Evolutionary conservation across 2,113 vertebrate species (phyloP), one percentile per base, ranked within the genome.

Genomic region (Dicrurus megarhynchus): DNA sequence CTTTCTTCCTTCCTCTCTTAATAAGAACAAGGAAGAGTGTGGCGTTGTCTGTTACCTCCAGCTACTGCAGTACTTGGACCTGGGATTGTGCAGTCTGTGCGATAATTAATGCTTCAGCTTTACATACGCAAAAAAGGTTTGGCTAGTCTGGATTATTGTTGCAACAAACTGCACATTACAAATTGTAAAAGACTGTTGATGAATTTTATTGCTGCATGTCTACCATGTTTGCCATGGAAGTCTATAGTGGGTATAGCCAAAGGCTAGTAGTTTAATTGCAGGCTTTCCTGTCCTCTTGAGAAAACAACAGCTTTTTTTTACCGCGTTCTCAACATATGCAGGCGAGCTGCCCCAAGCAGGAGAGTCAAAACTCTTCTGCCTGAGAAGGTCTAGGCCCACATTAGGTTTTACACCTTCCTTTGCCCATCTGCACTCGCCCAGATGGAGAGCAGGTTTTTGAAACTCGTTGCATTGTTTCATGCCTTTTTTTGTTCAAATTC

Each of bases 181-280:
- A 94, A 79, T 56, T 88, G 56, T 96, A 57, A 55, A 67, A 82
- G 50, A 37, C 44, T 47, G 46, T 63, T 89, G 75, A 86, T 92
- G 47, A 88, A 70, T 78, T 94, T 94, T 92, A 70, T 70, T 87
- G 73, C 24, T 61, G 0, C 39, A 16, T 57, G 37, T 75, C 87
- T 87, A 17, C 52, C 39, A 4, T 50, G 42, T 84, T 93, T 93
- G 85, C 68, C 30, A 10, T 79, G 70, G 68, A 79, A 89, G 74
- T 57, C 57, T 61, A 2, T 63, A 37, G 87, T 1, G 3, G 32
- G 8, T 76, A 50, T 94, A 80, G 84, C 81, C 83, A 95, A 92
- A 84, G 90, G 92, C 76, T 75, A 61, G 47, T 41, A 74, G 65
- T 81, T 90, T 92, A 94, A 88, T 89, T 92, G 41, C 61, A 73